Evolutionary conservation across 1,140 invertebrate species (phyloP), one percentile per base, ranked within the genome.

Genomic region (Theocolax elegans): DNA sequence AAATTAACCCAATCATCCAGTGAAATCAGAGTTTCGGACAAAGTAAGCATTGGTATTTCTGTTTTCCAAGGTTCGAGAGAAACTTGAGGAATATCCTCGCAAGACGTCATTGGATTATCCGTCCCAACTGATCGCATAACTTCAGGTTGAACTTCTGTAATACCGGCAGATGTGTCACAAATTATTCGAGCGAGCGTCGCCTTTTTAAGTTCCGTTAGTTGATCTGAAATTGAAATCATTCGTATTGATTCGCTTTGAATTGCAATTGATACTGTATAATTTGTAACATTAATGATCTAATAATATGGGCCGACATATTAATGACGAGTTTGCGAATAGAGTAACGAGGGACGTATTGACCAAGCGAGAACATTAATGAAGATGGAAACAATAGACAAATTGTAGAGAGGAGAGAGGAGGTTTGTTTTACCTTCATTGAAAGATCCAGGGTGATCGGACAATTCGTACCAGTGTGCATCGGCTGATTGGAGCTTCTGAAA

Each of bases 401-500:
- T n/a, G n/a, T n/a, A n/a, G n/a, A n/a, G n/a, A n/a, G n/a, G n/a
- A n/a, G n/a, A n/a, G n/a, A n/a, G n/a, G n/a, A n/a, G n/a, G n/a
- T n/a, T n/a, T n/a, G n/a, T 21, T 38, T 84, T 82, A 93, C 92
- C 89, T 82, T 86, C 75, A 2, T 89, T 91, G 78, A 97, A 96
- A 19, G 87, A 87, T 64, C 93, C 88, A 0, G 89, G 88, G 12
- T 88, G 81, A 63, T 91, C 86, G 13, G 83, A 81, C 9, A 89
- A 89, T 78, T 97, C 95, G 77, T 97, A 97, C 94, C 94, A 97
- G 83, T 89, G 95, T 27, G 93, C 86, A 84, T 97, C 95, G 0
- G 93, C 95, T 48, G 87, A 81, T 82, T 94, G 94, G 1, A 96
- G 77, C 27, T 93, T 86, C 21, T 89, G 77, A 83, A 97, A 97